Evolutionary conservation across 1,140 invertebrate genomes (phyloP), one percentile per base, ranked within the genome.

Genomic region (Platorchestia sp.): DNA sequence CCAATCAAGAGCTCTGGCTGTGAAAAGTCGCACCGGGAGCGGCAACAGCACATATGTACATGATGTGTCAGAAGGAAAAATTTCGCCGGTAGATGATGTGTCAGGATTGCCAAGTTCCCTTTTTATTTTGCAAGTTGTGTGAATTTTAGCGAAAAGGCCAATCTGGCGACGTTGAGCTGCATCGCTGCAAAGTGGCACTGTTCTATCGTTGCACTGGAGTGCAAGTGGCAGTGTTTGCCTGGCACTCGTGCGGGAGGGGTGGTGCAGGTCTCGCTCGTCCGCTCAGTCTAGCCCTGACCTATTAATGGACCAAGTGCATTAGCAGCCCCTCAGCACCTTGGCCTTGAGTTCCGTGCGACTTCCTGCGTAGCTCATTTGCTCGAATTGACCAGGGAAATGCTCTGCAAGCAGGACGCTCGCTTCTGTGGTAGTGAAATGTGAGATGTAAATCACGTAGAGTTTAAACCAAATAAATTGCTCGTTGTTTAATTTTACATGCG

Each of bases 151-250:
- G n/a, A n/a, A n/a, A n/a, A n/a, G n/a, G n/a, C n/a, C n/a, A n/a
- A n/a, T n/a, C n/a, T n/a, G n/a, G n/a, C n/a, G n/a, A n/a, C n/a
- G n/a, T n/a, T n/a, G 14, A 75, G 59, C 59, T 75, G 59, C 36
- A 75, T 36, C 59, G 87, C 87, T 89, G 87, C 87, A 89, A 89
- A 44, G 87, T 89, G 87, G 87, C 87, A 89, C 87, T 89, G 87
- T 41, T 44, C n/a, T 89, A 27, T 89, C 87, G 41, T 42, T 89
- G 87, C 43, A 36, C 87, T 89, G n/a, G 87, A 89, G 87, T 89
- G 87, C 87, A 44, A 89, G 87, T 89, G 87, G 14, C 87, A 89
- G 87, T 89, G 41, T 89, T 41, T 44, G n/a, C 87, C 43, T 41
- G 87, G 41, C 87, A 42, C 87, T 89, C 87, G 87, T 89, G 87